phyloP scores from a whole-genome alignment of 1,140 invertebrate species.

The Diabrotica virgifera region DNA sequence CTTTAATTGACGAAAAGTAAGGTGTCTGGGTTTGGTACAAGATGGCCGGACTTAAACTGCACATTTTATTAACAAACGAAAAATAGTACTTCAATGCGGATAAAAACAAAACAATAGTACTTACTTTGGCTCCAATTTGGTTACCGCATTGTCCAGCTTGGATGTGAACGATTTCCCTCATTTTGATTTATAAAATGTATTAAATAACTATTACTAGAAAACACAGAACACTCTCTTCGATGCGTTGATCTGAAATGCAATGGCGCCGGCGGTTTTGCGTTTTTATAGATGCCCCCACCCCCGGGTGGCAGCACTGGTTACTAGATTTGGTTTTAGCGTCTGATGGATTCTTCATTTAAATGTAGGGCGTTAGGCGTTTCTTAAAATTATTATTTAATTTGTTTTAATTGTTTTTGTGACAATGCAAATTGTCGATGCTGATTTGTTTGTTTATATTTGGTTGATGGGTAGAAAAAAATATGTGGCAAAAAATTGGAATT shows the following conservation, averaged over 20 bases:
- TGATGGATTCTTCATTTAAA: constrained; percentile 14
- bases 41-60: constrained; percentile 4
- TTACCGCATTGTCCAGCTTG: constrained; percentile 76
- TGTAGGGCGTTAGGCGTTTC: constrained; percentile 14
- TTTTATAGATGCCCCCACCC: constrained; percentile 23
- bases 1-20: too few species aligned
- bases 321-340: constrained; percentile 20
- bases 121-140: constrained; percentile 72
- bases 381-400: background rate
- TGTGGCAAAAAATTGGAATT: too few species aligned
- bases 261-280: constrained; percentile 6
- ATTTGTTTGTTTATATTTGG: background rate
- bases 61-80: constrained; percentile 11
- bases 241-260: constrained; percentile 21
- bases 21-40: background rate
- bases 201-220: constrained; percentile 23
- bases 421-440: too few species aligned
- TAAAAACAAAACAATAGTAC: constrained; percentile 10
- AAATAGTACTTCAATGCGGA: background rate
- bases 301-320: constrained; percentile 24
- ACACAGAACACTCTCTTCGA: constrained; percentile 17
- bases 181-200: constrained; percentile 43
- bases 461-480: too few species aligned
- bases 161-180: constrained; percentile 76
- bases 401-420: background rate